These are phyloP conservation scores for Anhinga anhinga DNA, from an alignment of 2,113 vertebrate species.

Conservation along the genomic window DNA sequence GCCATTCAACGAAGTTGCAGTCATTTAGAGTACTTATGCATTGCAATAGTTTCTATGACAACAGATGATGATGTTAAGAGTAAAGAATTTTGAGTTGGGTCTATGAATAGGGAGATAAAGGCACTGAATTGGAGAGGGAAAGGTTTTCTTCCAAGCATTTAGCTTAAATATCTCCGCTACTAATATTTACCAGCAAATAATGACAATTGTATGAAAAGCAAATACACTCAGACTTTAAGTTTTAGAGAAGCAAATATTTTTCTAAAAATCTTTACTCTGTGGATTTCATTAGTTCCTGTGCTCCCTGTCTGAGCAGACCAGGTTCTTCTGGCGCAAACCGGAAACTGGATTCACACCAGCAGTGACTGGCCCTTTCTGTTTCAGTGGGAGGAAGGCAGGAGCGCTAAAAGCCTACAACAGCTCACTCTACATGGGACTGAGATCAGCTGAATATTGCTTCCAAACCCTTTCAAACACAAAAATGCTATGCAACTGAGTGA, in stretches of 20 bases:
- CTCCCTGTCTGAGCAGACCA: neutral
- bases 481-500: neutral
- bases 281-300: neutral
- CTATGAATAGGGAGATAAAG: slow-evolving; percentile 67
- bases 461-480: neutral
- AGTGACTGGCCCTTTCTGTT: neutral
- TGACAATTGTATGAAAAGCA: neutral
- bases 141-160: slow-evolving; percentile 34
- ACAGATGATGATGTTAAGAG: slow-evolving; percentile 73
- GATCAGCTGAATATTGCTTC: neutral
- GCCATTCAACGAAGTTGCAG: slow-evolving; percentile 66
- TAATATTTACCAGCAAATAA: slow-evolving; percentile 32
- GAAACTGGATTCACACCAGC: neutral
- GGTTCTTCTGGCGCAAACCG: neutral
- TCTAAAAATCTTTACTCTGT: neutral
- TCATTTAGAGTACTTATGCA: slow-evolving; percentile 67
- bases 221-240: neutral
- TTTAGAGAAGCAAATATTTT: neutral
- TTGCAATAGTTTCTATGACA: slow-evolving; percentile 76
- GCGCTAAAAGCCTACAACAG: neutral
- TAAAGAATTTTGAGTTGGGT: slow-evolving; percentile 69
- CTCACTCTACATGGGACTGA: neutral
- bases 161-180: neutral
- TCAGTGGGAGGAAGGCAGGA: neutral
- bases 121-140: slow-evolving; percentile 15